Conservation (phyloP, 2,113 vertebrate species). For the Mastomys coucha region DNA sequence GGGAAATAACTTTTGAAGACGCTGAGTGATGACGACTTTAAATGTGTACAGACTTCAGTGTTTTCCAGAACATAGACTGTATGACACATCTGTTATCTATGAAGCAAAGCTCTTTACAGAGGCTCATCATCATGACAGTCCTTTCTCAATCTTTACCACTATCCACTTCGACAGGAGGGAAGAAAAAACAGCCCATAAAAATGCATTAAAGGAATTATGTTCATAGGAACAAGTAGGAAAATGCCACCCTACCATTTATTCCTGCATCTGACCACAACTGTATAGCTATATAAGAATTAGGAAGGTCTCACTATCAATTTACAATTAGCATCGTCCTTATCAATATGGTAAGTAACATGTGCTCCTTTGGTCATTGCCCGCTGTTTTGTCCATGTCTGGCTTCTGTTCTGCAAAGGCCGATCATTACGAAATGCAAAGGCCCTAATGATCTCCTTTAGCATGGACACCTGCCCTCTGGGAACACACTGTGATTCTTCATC, state of each 20-base stretch:
- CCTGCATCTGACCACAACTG: neutral
- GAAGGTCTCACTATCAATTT: neutral
- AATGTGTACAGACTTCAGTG: neutral
- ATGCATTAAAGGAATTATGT: neutral
- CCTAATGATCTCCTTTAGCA: neutral
- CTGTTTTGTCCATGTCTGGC: neutral
- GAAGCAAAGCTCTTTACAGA: neutral
- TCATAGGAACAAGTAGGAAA: neutral
- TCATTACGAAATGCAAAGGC: neutral
- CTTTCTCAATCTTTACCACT: neutral
- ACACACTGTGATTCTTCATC: neutral
- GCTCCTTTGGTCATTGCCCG: neutral
- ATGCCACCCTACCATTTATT: neutral
- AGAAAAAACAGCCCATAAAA: neutral
- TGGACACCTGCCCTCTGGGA: neutral
- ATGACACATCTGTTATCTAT: neutral
- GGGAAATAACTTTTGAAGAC: slow-evolving; percentile 14
- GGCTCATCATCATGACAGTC: neutral
- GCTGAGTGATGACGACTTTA: neutral
- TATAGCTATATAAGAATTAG: neutral
- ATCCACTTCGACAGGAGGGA: neutral
- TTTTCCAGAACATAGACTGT: neutral
- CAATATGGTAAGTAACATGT: neutral
- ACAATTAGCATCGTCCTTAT: neutral
- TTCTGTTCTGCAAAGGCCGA: slow-evolving; percentile 31